Percentiles rank a stretch among this genome's conserved stretches.
These are phyloP conservation scores for Cantharis flavilabris DNA, from an alignment of 2,888 invertebrate genomes.

Conservation along the genomic window DNA sequence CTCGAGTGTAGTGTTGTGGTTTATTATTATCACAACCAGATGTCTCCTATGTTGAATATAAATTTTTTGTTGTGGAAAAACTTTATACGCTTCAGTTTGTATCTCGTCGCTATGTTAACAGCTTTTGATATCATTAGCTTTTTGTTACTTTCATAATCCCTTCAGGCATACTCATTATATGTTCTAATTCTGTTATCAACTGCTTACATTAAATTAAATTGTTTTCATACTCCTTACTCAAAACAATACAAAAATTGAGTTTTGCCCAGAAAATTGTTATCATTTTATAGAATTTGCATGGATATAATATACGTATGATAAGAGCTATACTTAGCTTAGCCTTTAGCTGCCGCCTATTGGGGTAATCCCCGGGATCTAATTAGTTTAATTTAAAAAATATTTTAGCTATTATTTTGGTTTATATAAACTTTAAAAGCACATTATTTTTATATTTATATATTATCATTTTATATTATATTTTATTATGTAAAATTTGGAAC, in stretches of 20 bases:
- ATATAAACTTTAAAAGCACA: no score
- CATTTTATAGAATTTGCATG: not conserved
- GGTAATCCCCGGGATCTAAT: no score
- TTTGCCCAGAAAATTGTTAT: constrained; percentile 5
- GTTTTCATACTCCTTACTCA: constrained; percentile 4
- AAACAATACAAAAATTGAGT: not conserved
- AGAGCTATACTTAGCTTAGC: not conserved
- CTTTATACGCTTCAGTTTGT: constrained; percentile 22
- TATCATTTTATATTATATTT: no score
- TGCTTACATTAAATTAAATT: constrained; percentile 24
- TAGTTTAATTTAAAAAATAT: no score
- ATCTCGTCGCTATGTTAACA: constrained; percentile 22
- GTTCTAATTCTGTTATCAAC: constrained; percentile 13
- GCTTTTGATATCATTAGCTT: constrained; percentile 24
- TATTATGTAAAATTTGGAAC: no score
- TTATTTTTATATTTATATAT: no score
- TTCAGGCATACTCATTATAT: constrained; percentile 10
- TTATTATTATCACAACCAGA: constrained; percentile 25
- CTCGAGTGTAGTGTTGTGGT: constrained; percentile 14
- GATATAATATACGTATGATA: not conserved
- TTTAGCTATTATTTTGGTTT: no score
- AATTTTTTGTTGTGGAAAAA: constrained; percentile 24
- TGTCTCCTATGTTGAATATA: constrained; percentile 25
- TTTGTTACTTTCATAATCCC: constrained; percentile 13
- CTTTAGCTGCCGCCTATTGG: not conserved